Percentiles rank a stretch among this genome's conserved stretches.
These are phyloP conservation scores for Pantelozetes paolii DNA, from an alignment of 2,888 invertebrate species.

Conservation along the genomic window DNA sequence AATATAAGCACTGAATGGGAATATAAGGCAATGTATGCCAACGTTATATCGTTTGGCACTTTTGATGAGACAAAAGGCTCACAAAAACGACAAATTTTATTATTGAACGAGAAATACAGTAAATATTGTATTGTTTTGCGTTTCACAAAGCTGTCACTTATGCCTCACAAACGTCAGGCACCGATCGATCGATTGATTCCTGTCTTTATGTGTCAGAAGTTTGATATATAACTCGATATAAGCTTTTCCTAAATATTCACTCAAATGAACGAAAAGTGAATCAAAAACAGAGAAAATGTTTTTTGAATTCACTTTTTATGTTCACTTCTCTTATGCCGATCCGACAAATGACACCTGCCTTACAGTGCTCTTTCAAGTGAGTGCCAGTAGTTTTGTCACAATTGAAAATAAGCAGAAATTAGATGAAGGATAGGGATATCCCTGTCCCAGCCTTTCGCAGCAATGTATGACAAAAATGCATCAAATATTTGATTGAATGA, in stretches of 20 bases:
- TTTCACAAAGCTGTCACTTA: conserved; percentile 11
- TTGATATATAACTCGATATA: conserved; percentile 3
- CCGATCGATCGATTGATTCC: conserved; percentile 30
- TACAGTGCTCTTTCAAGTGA: background rate
- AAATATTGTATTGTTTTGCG: conserved; percentile 24
- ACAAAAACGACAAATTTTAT: conserved; percentile 9
- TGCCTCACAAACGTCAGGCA: background rate
- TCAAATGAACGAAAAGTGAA: background rate
- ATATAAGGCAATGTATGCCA: no score
- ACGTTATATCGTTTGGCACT: background rate
- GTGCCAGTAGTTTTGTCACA: background rate
- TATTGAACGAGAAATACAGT: background rate
- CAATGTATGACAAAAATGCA: conserved; percentile 9
- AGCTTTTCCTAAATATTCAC: background rate
- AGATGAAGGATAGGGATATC: conserved; percentile 29
- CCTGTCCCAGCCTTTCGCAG: background rate
- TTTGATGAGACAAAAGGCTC: background rate
- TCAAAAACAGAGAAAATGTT: background rate
- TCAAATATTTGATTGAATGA: conserved; percentile 16
- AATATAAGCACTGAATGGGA: background rate
- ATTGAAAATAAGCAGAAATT: conserved; percentile 5
- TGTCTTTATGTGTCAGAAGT: conserved; percentile 18
- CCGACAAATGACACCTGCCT: conserved; percentile 29
- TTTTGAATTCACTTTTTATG: background rate
- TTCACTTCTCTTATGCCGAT: background rate